Evolutionary conservation across 2,113 vertebrate species (phyloP).

Genomic region (Aptenodytes patagonicus): DNA sequence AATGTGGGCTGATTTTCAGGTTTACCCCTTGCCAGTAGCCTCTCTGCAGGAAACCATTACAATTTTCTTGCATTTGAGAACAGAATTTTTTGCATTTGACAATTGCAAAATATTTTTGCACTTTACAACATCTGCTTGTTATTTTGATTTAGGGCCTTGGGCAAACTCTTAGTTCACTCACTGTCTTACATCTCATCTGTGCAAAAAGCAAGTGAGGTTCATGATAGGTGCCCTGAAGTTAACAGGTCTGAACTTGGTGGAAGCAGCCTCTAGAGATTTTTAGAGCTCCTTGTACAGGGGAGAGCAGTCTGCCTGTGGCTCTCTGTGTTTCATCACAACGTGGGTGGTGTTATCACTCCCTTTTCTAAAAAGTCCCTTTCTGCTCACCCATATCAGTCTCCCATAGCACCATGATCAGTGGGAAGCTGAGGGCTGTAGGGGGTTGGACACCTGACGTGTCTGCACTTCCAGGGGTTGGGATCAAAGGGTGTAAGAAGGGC

Average conservation of each 20-base stretch:
- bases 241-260: neutral
- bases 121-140: neutral
- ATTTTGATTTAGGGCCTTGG: neutral
- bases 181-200: neutral
- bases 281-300: neutral
- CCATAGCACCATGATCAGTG: neutral
- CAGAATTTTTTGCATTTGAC: neutral
- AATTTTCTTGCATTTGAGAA: neutral
- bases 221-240: neutral
- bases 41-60: neutral
- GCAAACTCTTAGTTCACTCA: neutral
- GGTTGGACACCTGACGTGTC: accelerated
- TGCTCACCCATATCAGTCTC: neutral
- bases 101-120: neutral
- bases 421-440: neutral
- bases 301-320: neutral
- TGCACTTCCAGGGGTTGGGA: neutral
- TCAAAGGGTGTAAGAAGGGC: neutral
- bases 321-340: neutral
- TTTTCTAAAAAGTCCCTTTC: neutral
- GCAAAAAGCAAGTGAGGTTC: neutral
- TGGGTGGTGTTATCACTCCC: neutral
- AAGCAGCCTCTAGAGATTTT: neutral
- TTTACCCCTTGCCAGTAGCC: neutral
- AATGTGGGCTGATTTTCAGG: neutral